phyloP scores from a whole-genome alignment of 2,797 vertebrate species.

The Agapornis canus region DNA sequence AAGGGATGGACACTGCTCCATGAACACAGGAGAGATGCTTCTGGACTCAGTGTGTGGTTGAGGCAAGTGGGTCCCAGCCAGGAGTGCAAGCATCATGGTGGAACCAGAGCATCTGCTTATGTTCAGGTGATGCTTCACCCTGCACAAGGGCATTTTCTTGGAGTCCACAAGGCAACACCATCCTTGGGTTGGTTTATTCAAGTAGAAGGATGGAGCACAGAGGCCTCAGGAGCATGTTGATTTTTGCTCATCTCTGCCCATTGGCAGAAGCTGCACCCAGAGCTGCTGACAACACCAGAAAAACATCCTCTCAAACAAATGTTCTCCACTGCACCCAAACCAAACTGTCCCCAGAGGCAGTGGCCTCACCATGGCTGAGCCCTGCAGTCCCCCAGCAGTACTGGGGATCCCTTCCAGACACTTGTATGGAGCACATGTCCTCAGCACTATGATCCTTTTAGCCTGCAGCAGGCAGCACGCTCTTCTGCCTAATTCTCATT shows the following conservation, averaged over 20 bases:
- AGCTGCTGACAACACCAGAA: background rate
- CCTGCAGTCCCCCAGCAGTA: background rate
- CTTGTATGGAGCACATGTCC: background rate
- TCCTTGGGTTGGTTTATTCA: background rate
- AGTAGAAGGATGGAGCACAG: background rate
- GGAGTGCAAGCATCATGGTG: background rate
- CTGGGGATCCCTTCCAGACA: background rate
- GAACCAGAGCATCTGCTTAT: background rate
- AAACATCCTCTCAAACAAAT: background rate
- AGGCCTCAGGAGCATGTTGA: rapidly evolving
- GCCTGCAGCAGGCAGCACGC: background rate
- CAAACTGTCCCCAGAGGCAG: background rate
- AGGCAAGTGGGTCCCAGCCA: background rate
- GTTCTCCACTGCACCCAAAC: background rate
- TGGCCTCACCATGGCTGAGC: background rate
- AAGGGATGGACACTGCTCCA: background rate
- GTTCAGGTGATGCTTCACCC: background rate
- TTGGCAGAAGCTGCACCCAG: background rate
- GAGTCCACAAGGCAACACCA: background rate
- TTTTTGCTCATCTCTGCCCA: background rate
- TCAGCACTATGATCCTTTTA: rapidly evolving
- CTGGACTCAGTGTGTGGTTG: rapidly evolving
- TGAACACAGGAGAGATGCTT: rapidly evolving
- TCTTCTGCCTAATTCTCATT: background rate
- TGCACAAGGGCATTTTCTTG: background rate